Evolutionary conservation across 2,113 vertebrate genomes (phyloP).

Genomic region (Pelusios castaneus): DNA sequence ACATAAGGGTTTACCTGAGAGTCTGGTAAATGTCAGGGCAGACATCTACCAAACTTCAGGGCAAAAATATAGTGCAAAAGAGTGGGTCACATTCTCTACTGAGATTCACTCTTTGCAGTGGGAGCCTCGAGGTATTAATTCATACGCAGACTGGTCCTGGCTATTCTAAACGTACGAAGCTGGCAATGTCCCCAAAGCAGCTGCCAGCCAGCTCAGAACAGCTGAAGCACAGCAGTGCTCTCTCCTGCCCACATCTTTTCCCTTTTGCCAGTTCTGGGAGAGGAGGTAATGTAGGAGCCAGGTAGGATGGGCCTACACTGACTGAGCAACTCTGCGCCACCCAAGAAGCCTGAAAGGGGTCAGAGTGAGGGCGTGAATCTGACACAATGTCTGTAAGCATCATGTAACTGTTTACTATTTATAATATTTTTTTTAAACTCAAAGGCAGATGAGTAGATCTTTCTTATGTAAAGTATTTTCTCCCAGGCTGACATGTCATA

Average conservation of each 20-base stretch:
- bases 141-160: neutral
- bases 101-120: rapidly evolving
- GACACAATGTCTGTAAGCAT: neutral
- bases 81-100: neutral
- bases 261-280: neutral
- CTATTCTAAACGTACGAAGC: neutral
- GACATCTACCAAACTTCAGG: too few species aligned
- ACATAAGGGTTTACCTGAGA: neutral
- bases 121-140: neutral
- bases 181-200: neutral
- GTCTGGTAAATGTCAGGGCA: neutral
- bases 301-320: neutral
- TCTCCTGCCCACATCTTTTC: neutral
- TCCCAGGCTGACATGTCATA: neutral
- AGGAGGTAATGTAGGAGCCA: neutral
- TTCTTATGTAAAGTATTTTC: neutral
- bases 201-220: neutral
- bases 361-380: neutral
- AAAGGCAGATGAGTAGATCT: neutral
- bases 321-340: neutral
- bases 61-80: neutral
- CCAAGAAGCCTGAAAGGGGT: rapidly evolving
- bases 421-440: rapidly evolving
- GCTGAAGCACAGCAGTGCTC: neutral
- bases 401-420: neutral